phyloP scores from a whole-genome alignment of 2,888 invertebrate species.

The Athrips mouffetella region DNA sequence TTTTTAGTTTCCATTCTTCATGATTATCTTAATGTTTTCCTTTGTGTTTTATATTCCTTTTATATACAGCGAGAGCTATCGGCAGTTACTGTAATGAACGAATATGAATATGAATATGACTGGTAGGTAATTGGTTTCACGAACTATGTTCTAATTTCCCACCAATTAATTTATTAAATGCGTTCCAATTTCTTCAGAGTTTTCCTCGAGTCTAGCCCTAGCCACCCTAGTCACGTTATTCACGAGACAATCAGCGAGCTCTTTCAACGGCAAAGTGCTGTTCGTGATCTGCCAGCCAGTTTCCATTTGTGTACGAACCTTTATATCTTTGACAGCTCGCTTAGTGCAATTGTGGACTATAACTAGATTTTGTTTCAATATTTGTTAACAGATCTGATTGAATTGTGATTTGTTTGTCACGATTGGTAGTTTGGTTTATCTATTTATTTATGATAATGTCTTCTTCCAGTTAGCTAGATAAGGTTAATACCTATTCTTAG shows the following conservation, averaged over 20 bases:
- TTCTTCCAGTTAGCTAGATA: neutral
- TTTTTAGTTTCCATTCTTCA: no score
- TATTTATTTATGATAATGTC: neutral
- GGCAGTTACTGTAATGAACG: no score
- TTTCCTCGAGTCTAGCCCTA: slow-evolving; percentile 25
- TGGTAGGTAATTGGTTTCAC: no score
- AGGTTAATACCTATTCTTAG: no score
- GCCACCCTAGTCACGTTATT: slow-evolving; percentile 34
- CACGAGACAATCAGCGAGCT: slow-evolving; percentile 35
- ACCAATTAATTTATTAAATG: neutral
- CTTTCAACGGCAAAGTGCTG: slow-evolving; percentile 40
- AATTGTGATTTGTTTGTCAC: neutral
- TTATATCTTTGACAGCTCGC: slow-evolving; percentile 22
- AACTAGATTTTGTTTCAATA: slow-evolving; percentile 9
- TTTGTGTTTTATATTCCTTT: no score
- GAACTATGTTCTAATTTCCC: neutral
- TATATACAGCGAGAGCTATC: no score
- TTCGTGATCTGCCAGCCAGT: slow-evolving; percentile 43
- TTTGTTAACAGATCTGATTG: slow-evolving; percentile 7
- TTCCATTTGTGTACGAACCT: slow-evolving; percentile 43
- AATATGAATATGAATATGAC: no score
- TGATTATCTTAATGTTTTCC: no score
- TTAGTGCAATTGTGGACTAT: slow-evolving; percentile 12
- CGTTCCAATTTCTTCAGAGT: slow-evolving; percentile 10
- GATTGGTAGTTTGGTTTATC: neutral